Evolutionary conservation across 2,888 invertebrate genomes (phyloP).

Genomic region (Diaperis boleti): DNA sequence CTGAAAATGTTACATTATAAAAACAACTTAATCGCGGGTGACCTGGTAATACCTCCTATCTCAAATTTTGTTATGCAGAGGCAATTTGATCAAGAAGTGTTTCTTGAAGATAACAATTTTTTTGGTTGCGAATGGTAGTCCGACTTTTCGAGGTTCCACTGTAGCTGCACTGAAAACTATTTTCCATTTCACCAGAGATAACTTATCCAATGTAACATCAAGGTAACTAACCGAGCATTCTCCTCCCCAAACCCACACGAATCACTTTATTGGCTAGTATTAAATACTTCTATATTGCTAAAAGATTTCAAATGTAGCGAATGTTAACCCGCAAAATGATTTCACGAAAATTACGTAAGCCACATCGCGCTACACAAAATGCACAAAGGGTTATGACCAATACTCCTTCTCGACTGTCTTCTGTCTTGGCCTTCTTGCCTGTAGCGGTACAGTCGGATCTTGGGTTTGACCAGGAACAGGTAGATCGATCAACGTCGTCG

Average conservation of each 20-base stretch:
- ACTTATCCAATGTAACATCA: too few species aligned
- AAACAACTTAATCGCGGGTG: too few species aligned
- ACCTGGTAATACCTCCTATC: too few species aligned
- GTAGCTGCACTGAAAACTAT: too few species aligned
- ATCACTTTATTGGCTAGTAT: slow-evolving; percentile 31
- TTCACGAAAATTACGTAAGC: slow-evolving; percentile 40
- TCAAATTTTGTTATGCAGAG: too few species aligned
- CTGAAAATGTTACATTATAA: too few species aligned
- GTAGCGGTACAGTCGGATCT: slow-evolving; percentile 69
- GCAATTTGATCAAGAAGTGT: too few species aligned
- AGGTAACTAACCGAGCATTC: neutral
- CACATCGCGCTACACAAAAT: slow-evolving; percentile 35
- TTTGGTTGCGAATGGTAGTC: too few species aligned
- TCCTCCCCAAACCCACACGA: slow-evolving; percentile 15
- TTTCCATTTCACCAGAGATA: too few species aligned
- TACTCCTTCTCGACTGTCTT: slow-evolving; percentile 70
- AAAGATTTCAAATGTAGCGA: slow-evolving; percentile 14
- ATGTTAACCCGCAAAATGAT: slow-evolving; percentile 29
- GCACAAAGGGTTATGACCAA: slow-evolving; percentile 66
- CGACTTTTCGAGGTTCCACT: too few species aligned
- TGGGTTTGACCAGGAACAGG: slow-evolving; percentile 69
- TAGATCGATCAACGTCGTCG: slow-evolving; percentile 77
- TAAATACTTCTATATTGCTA: slow-evolving; percentile 34
- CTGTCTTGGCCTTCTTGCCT: slow-evolving; percentile 66
- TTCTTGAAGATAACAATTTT: too few species aligned